Evolutionary conservation across 2,113 vertebrate genomes (phyloP).

Genomic region (Mohoua ochrocephala): DNA sequence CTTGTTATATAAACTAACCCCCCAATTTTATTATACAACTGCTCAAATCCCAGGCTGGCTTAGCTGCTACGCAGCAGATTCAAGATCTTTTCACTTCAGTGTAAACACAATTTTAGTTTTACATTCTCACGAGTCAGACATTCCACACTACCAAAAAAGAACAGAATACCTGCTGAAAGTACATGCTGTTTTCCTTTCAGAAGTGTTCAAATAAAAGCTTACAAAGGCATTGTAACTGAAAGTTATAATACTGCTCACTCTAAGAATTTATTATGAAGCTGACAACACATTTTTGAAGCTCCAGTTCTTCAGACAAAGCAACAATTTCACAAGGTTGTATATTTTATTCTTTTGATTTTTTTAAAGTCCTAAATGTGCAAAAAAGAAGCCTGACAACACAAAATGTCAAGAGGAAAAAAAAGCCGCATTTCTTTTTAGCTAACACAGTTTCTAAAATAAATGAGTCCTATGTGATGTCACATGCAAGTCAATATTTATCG

Average conservation of each 20-base stretch:
- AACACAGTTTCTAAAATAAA: not conserved
- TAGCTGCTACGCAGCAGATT: not conserved
- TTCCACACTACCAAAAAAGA: not conserved
- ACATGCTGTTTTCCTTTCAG: not conserved
- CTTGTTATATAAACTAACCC: not conserved
- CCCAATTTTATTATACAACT: not conserved
- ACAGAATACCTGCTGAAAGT: not conserved
- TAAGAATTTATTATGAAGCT: conserved; percentile 18
- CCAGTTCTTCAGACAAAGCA: not conserved
- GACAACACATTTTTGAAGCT: not conserved
- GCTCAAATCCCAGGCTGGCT: not conserved
- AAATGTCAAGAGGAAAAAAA: not conserved
- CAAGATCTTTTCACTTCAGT: not conserved
- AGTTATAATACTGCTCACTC: not conserved
- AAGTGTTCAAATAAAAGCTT: not conserved
- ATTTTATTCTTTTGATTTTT: not conserved
- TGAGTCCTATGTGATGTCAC: not conserved
- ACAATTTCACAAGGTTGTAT: not conserved
- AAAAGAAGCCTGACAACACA: not conserved
- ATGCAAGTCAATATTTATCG: not conserved
- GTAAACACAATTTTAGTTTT: not conserved
- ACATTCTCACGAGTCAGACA: not conserved
- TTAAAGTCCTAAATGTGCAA: not conserved
- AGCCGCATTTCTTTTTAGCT: accelerated
- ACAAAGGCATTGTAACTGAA: not conserved